These are phyloP conservation scores for Anguilla japonica DNA, from an alignment of 2,113 vertebrate genomes.

Conservation along the genomic window DNA sequence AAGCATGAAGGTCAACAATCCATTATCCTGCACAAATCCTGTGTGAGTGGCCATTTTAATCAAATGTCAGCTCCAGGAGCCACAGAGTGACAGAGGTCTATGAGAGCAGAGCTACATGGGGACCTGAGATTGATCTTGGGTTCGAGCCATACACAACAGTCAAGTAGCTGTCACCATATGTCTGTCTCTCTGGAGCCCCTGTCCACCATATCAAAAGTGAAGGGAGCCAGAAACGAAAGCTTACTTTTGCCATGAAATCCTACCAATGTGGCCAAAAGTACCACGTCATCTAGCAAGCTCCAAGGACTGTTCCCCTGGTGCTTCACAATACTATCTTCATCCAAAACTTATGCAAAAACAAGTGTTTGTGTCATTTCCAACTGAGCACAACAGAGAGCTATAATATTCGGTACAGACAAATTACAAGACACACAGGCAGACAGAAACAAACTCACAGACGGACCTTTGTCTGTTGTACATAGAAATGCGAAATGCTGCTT, in stretches of 20 bases:
- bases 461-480: no score
- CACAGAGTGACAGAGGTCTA: not conserved
- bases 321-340: no score
- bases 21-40: not conserved
- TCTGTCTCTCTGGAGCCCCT: not conserved
- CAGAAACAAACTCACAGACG: no score
- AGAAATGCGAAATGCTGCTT: no score
- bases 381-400: no score
- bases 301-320: no score
- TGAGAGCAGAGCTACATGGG: not conserved
- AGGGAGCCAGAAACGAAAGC: not conserved
- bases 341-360: no score
- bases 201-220: not conserved
- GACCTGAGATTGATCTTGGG: not conserved
- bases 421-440: no score
- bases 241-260: not conserved
- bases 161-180: not conserved
- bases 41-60: not conserved
- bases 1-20: not conserved
- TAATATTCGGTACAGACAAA: no score
- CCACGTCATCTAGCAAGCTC: not conserved
- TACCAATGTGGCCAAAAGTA: not conserved
- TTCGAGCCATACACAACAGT: not conserved
- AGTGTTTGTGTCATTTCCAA: no score
- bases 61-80: not conserved